A percentile compares a stretch with the other conserved stretches of the same genome.
Conservation (phyloP, 2,113 vertebrate genomes). For the Neolamprologus sp. region DNA sequence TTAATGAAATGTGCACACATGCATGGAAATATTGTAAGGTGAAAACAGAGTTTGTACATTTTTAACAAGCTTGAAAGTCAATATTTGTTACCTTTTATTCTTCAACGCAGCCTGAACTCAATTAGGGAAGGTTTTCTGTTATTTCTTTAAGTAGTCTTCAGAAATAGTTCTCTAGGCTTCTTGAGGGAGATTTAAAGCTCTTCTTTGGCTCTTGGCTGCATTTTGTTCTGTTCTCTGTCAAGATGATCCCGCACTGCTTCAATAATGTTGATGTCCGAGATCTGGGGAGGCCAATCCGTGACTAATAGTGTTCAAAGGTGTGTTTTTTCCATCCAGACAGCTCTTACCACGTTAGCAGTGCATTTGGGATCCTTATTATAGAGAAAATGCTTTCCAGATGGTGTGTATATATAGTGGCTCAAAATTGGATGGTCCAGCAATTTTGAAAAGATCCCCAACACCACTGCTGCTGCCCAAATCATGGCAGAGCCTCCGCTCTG, state of each 20-base stretch:
- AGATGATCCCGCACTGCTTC: background rate
- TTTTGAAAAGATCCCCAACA: background rate
- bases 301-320: background rate
- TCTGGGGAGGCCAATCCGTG: background rate
- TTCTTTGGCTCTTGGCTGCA: background rate
- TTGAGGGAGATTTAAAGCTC: background rate
- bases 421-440: background rate
- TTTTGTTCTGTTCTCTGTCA: background rate
- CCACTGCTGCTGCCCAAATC: background rate
- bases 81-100: background rate
- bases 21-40: background rate
- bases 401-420: background rate
- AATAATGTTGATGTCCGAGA: fast-evolving
- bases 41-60: background rate
- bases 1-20: background rate
- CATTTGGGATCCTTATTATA: background rate
- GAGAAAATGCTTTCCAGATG: background rate
- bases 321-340: background rate
- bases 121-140: background rate
- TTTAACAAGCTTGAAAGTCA: background rate
- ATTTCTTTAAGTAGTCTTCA: background rate
- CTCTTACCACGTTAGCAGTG: background rate
- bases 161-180: background rate
- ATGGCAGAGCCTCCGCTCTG: background rate
- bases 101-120: background rate